phyloP scores from a whole-genome alignment of 2,797 vertebrate species.

The Argya squamiceps region DNA sequence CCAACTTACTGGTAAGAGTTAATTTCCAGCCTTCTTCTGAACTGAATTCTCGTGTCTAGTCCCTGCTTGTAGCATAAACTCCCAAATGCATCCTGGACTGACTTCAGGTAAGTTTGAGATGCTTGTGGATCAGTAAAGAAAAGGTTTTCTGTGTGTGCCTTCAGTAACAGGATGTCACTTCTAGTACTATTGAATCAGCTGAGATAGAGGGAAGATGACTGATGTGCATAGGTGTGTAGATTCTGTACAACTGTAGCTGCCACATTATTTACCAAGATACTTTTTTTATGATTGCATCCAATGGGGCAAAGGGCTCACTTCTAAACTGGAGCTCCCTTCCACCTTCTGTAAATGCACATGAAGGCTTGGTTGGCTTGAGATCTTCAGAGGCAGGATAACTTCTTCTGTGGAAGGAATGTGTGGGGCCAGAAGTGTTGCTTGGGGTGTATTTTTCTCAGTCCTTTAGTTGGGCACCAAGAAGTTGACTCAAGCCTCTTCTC shows the following conservation, averaged over 20 bases:
- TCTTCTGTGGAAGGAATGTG: not conserved
- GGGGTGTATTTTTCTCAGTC: not conserved
- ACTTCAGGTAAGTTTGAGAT: not conserved
- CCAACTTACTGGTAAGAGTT: not conserved
- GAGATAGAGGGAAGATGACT: not conserved
- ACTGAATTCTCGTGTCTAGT: not conserved
- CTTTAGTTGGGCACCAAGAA: not conserved
- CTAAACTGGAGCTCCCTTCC: not conserved
- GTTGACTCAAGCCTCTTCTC: not conserved
- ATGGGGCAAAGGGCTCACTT: not conserved
- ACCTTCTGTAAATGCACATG: not conserved
- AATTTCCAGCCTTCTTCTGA: not conserved
- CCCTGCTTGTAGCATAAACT: not conserved
- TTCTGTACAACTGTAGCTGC: not conserved
- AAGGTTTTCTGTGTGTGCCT: not conserved
- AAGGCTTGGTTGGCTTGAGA: not conserved
- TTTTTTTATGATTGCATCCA: accelerated
- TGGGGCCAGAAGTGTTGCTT: not conserved
- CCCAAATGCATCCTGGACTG: not conserved
- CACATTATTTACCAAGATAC: accelerated
- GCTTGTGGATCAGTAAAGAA: not conserved
- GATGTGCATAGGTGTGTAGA: too few species aligned
- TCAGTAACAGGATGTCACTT: not conserved
- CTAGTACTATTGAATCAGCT: not conserved
- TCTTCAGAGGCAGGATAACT: not conserved